phyloP scores from a whole-genome alignment of 2,113 vertebrate genomes.

The Semnornis frantzii region DNA sequence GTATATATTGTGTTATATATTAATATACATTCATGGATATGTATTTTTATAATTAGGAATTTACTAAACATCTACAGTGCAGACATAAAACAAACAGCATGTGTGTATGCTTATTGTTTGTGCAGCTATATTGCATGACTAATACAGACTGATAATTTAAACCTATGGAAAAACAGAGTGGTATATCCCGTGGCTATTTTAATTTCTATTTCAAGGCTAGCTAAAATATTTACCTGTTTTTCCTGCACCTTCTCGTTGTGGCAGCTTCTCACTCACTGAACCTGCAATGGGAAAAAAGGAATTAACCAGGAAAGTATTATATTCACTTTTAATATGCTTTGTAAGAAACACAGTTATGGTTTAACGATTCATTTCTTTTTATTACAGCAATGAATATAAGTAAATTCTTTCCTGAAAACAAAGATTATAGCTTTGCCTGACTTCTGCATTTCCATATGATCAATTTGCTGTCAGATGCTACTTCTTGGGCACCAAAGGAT shows the following conservation, averaged over 20 bases:
- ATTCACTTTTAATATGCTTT: neutral
- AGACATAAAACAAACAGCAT: neutral
- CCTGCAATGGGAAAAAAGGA: slow-evolving; percentile 71
- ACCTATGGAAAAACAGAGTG: neutral
- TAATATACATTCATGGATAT: neutral
- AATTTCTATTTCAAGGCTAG: neutral
- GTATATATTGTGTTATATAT: too few species aligned
- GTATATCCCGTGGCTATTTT: neutral
- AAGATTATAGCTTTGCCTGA: neutral
- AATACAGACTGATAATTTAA: neutral
- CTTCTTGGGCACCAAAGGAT: neutral
- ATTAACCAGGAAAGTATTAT: neutral
- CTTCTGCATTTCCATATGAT: neutral
- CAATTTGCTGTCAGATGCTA: neutral
- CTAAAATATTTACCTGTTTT: slow-evolving; percentile 89
- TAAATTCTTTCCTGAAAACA: neutral
- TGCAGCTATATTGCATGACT: neutral
- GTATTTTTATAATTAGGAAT: rapidly evolving
- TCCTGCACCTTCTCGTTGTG: slow-evolving; percentile 86
- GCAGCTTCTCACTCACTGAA: slow-evolving; percentile 84
- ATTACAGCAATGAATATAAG: neutral
- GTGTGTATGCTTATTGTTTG: neutral
- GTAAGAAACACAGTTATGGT: neutral
- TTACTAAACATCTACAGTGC: neutral
- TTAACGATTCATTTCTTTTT: neutral